phyloP scores from a whole-genome alignment of 2,888 invertebrate genomes.

The Bellardia pandia region DNA sequence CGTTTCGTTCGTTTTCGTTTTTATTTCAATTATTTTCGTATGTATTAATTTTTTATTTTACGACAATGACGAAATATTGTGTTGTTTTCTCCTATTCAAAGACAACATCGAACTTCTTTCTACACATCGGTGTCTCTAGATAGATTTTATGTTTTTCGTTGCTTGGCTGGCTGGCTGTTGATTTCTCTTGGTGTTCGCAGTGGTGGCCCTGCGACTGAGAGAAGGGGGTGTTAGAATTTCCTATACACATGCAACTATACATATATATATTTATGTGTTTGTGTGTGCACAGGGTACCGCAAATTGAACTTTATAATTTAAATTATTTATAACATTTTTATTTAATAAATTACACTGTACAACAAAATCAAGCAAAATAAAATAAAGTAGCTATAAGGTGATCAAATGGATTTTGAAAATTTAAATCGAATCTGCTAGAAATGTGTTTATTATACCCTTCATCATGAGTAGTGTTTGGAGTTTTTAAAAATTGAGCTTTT shows the following conservation, averaged over 20 bases:
- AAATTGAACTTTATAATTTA: background rate
- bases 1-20: background rate
- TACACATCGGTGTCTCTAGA: constrained; percentile 5
- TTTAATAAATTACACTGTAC: background rate
- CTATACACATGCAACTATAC: background rate
- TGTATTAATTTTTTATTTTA: constrained; percentile 6
- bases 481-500: no score
- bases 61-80: constrained; percentile 39
- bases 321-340: background rate
- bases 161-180: background rate
- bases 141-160: background rate
- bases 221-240: constrained; percentile 1
- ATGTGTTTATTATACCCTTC: no score
- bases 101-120: background rate
- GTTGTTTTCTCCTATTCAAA: constrained; percentile 4
- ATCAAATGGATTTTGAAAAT: no score
- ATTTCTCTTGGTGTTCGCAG: background rate
- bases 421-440: no score
- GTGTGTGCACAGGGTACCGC: background rate
- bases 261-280: background rate
- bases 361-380: no score
- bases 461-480: no score
- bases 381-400: no score
- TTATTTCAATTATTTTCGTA: background rate
- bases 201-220: background rate